Percentiles rank a stretch among this genome's conserved stretches.
phyloP scores from a whole-genome alignment of 2,888 invertebrate genomes.

The Plagiodera versicolora region DNA sequence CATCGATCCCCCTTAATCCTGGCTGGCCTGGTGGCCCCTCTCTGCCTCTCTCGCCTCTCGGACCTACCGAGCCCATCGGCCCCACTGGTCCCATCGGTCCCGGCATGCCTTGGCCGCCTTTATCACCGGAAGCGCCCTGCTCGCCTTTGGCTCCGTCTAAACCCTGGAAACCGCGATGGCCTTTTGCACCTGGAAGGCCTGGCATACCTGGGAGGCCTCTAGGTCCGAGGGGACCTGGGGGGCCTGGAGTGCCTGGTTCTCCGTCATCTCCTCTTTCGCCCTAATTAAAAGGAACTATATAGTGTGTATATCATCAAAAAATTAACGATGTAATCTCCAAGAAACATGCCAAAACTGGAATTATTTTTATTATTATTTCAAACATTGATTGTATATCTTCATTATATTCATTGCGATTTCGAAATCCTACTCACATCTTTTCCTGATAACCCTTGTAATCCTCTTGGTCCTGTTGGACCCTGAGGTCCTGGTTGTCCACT shows the following conservation, averaged over 20 bases:
- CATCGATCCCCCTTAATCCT: slow-evolving; percentile 78
- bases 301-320: too few relatives aligned
- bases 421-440: slow-evolving; percentile 69
- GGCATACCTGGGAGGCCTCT: slow-evolving; percentile 75
- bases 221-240: slow-evolving; percentile 71
- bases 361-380: too few relatives aligned
- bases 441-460: slow-evolving; percentile 70
- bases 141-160: slow-evolving; percentile 82
- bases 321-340: too few relatives aligned
- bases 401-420: too few relatives aligned
- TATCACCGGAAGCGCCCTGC: slow-evolving; percentile 74
- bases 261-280: slow-evolving; percentile 81
- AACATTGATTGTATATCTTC: too few relatives aligned
- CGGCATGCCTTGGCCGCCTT: slow-evolving; percentile 67
- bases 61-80: slow-evolving; percentile 73
- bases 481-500: slow-evolving; percentile 67
- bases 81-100: slow-evolving; percentile 76
- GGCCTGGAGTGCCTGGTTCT: slow-evolving; percentile 73
- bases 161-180: slow-evolving; percentile 80
- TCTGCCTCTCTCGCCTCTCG: slow-evolving; percentile 81
- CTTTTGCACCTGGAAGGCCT: slow-evolving; percentile 80
- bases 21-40: slow-evolving; percentile 80
- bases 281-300: too few relatives aligned
- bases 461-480: slow-evolving; percentile 63
- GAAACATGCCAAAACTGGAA: too few relatives aligned